Evolutionary conservation across 2,888 invertebrate species (phyloP).

Genomic region (Mythimna loreyi): DNA sequence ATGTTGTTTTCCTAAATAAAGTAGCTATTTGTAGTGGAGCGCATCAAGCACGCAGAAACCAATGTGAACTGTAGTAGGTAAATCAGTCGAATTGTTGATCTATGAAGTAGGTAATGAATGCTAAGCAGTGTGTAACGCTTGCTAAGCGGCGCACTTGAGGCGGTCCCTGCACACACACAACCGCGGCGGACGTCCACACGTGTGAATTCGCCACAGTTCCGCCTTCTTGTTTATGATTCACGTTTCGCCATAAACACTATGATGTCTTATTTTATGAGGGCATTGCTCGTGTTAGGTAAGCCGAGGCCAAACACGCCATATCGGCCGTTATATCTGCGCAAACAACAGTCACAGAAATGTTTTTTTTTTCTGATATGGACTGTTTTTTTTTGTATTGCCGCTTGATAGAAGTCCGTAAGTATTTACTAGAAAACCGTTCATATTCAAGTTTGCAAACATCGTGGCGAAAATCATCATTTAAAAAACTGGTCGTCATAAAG

Average conservation of each 20-base stretch:
- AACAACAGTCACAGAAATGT: background rate
- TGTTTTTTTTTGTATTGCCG: too few relatives aligned
- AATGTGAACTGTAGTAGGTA: background rate
- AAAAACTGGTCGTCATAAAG: too few relatives aligned
- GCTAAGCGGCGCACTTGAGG: too few relatives aligned
- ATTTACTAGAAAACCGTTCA: too few relatives aligned
- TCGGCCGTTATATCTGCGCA: background rate
- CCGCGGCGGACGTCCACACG: background rate
- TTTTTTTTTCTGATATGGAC: too few relatives aligned
- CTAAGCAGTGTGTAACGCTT: background rate
- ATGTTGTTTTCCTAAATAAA: too few relatives aligned
- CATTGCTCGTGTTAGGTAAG: constrained; percentile 12
- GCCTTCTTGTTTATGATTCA: constrained; percentile 12
- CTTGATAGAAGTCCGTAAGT: too few relatives aligned
- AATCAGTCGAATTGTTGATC: background rate
- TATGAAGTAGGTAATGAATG: background rate
- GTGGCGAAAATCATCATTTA: too few relatives aligned
- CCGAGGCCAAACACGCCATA: background rate
- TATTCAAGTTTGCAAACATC: too few relatives aligned
- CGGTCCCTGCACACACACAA: too few relatives aligned
- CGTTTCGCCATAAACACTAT: constrained; percentile 20
- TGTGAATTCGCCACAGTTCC: background rate
- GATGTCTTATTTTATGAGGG: constrained; percentile 4
- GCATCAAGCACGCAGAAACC: background rate
- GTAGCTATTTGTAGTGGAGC: too few relatives aligned